A percentile compares a stretch with the other conserved stretches of the same genome.
These are phyloP conservation scores for Cuniculus paca DNA, from an alignment of 2,797 vertebrate genomes.

Conservation along the genomic window DNA sequence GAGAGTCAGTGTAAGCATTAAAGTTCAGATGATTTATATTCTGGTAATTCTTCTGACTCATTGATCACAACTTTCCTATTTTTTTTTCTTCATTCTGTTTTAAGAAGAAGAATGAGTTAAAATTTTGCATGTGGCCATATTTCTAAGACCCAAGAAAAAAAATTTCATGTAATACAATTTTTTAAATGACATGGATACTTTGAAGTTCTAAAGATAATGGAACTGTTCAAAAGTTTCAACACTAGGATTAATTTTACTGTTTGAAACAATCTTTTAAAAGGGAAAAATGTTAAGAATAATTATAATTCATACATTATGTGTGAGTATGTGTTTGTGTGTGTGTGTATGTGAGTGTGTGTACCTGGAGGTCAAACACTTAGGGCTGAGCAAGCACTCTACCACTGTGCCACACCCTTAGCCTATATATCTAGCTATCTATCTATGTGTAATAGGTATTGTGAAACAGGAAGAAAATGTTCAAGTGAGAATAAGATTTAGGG, in stretches of 20 bases:
- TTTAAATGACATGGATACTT: neutral
- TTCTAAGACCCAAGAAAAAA: slow-evolving; percentile 23
- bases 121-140: neutral
- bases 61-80: neutral
- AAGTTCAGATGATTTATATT: slow-evolving; percentile 45
- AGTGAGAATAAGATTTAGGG: neutral
- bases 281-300: neutral
- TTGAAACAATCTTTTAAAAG: neutral
- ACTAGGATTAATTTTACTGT: slow-evolving; percentile 47
- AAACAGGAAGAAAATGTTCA: neutral
- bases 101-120: neutral
- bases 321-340: neutral
- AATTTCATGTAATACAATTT: slow-evolving; percentile 3
- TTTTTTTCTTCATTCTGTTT: neutral
- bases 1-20: neutral
- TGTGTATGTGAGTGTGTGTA: neutral
- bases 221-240: neutral
- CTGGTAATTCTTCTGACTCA: neutral
- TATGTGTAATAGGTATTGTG: neutral
- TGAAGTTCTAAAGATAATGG: neutral
- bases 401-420: neutral
- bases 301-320: neutral
- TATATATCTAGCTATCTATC: neutral
- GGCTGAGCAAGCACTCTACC: neutral
- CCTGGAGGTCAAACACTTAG: neutral